These are phyloP conservation scores for Eubasilissa regina DNA, from an alignment of 1,140 invertebrate genomes.

Conservation along the genomic window DNA sequence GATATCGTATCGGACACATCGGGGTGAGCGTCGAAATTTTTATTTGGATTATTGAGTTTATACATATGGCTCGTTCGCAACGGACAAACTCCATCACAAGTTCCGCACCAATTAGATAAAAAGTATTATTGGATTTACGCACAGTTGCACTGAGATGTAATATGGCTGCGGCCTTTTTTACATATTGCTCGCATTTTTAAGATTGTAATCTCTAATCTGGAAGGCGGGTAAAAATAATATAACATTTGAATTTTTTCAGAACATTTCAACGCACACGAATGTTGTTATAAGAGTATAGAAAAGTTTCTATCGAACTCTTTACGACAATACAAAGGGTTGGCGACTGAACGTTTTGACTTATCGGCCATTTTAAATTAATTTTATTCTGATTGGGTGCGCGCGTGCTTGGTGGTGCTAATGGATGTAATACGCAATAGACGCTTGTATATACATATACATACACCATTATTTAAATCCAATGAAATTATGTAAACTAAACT, in stretches of 20 bases:
- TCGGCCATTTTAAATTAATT: no score
- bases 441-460: no score
- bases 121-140: neutral
- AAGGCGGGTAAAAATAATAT: neutral
- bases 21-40: slow-evolving; percentile 17
- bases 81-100: neutral
- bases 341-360: no score
- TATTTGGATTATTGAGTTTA: slow-evolving; percentile 33
- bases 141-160: no score
- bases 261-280: neutral
- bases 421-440: no score
- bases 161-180: neutral
- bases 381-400: no score
- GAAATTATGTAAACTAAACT: no score
- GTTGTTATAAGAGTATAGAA: no score
- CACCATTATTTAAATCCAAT: no score
- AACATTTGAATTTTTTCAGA: slow-evolving; percentile 5
- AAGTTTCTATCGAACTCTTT: no score
- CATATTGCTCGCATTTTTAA: neutral
- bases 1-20: slow-evolving; percentile 14
- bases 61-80: slow-evolving; percentile 19
- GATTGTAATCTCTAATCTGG: neutral
- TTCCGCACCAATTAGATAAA: neutral
- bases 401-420: no score
- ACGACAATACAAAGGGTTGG: no score